Evolutionary conservation across 1,140 invertebrate genomes (phyloP).

Genomic region (Centruroides vittatus): DNA sequence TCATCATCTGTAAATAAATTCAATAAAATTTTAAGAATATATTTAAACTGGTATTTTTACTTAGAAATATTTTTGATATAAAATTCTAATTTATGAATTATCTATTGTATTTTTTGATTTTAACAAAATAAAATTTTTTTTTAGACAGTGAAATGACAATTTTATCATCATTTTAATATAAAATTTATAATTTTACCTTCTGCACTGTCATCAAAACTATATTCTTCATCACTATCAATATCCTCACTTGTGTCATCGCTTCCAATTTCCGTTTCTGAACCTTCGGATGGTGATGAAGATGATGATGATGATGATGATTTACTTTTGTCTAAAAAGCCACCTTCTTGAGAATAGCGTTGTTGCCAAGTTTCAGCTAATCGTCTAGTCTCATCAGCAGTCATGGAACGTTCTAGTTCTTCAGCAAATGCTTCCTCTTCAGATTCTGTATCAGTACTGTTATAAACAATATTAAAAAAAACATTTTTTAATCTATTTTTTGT

Average conservation of each 20-base stretch:
- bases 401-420: conserved; percentile 42
- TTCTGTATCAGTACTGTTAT: conserved; percentile 13
- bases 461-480: conserved; percentile 10
- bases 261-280: conserved; percentile 13
- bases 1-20: not conserved
- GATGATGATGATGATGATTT: not conserved
- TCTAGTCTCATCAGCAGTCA: conserved; percentile 47
- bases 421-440: conserved; percentile 41
- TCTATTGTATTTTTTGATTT: not conserved
- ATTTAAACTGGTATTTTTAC: too few species aligned
- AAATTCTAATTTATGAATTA: not conserved
- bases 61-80: not conserved
- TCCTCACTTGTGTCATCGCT: conserved; percentile 34
- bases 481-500: too few species aligned
- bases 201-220: conserved; percentile 20
- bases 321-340: conserved; percentile 2
- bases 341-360: conserved; percentile 34
- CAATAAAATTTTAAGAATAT: too few species aligned
- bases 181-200: conserved; percentile 3
- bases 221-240: conserved; percentile 41
- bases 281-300: conserved; percentile 6
- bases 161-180: not conserved
- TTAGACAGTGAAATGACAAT: not conserved
- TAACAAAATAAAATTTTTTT: not conserved
- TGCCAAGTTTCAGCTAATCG: conserved; percentile 48